These are phyloP conservation scores for Magallana nippona DNA, from an alignment of 2,888 invertebrate genomes.

Conservation along the genomic window DNA sequence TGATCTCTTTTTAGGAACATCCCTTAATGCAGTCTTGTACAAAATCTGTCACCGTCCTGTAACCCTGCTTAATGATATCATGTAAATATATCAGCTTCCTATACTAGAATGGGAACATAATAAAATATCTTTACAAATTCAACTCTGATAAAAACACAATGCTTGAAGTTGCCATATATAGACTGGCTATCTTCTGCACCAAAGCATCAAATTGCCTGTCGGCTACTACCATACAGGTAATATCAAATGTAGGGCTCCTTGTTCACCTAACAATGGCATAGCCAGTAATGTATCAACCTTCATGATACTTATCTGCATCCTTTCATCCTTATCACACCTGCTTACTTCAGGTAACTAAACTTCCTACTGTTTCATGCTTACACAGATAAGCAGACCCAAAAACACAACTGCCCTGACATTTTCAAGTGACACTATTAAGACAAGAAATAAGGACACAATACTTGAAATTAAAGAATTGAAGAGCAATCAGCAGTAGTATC, in stretches of 20 bases:
- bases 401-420: constrained; percentile 17
- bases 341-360: constrained; percentile 34
- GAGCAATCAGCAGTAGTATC: not conserved
- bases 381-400: constrained; percentile 13
- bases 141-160: not conserved
- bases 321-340: constrained; percentile 37
- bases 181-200: constrained; percentile 6
- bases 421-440: constrained; percentile 7
- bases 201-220: constrained; percentile 20
- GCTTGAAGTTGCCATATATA: constrained; percentile 14
- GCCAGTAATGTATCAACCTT: constrained; percentile 9
- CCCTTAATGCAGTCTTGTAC: constrained; percentile 3
- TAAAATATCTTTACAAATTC: not conserved
- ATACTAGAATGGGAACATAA: not conserved
- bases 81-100: not conserved
- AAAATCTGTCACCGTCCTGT: constrained; percentile 14
- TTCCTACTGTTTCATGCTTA: constrained; percentile 36
- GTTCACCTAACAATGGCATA: not conserved
- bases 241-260: constrained; percentile 4
- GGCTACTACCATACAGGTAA: not conserved
- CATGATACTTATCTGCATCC: constrained; percentile 37
- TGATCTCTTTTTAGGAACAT: not conserved
- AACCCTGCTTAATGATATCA: not conserved
- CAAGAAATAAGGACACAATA: constrained; percentile 17
- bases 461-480: not conserved